These are phyloP conservation scores for Torymus auratus DNA, from an alignment of 2,888 invertebrate species.

Conservation along the genomic window DNA sequence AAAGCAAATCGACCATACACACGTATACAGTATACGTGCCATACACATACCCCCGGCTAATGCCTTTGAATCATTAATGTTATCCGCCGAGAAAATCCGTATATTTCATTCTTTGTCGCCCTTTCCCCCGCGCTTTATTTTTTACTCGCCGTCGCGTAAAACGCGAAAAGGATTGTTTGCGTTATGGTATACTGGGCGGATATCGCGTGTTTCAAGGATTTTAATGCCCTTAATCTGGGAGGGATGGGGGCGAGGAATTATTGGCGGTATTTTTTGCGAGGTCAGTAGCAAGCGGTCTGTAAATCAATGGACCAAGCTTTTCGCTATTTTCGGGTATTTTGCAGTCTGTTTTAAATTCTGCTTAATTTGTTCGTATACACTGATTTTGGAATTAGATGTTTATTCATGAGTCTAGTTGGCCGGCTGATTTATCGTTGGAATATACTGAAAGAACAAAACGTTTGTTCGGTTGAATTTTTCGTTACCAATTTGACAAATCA, in stretches of 20 bases:
- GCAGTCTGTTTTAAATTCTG: no score
- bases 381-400: no score
- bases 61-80: constrained; percentile 26
- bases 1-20: constrained; percentile 26
- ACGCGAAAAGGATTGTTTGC: constrained; percentile 14
- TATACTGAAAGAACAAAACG: no score
- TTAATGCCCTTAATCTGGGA: constrained; percentile 18
- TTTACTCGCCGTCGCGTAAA: background rate
- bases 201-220: constrained; percentile 4
- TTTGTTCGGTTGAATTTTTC: background rate
- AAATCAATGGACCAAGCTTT: no score
- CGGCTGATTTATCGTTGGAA: no score
- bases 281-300: no score
- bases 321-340: no score
- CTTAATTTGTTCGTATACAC: no score
- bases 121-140: background rate
- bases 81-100: constrained; percentile 28
- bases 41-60: background rate
- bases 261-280: background rate
- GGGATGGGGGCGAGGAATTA: background rate
- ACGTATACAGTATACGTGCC: no score
- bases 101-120: constrained; percentile 25
- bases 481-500: background rate
- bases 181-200: background rate
- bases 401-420: no score